Evolutionary conservation across 2,888 invertebrate genomes (phyloP).

Genomic region (Orgyia antiqua): DNA sequence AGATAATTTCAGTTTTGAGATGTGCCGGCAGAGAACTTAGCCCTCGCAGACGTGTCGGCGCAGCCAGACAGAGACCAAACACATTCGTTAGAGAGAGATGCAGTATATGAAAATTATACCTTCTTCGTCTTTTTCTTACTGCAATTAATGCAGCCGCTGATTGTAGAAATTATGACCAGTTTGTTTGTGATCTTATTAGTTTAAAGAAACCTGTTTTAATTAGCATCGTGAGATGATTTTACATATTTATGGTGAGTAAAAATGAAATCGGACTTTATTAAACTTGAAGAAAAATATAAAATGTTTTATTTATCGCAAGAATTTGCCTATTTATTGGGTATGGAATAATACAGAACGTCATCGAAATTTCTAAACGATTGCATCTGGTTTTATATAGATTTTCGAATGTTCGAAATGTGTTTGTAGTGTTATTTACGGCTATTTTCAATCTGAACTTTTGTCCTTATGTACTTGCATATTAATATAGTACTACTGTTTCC

Average conservation of each 20-base stretch:
- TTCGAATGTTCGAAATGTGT: too few species aligned
- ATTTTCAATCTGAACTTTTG: too few species aligned
- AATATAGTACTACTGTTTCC: too few species aligned
- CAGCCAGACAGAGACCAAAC: constrained; percentile 39
- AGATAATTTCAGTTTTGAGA: constrained; percentile 11
- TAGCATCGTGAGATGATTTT: constrained; percentile 1
- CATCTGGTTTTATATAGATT: too few species aligned
- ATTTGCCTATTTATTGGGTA: background rate
- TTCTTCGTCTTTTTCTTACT: constrained; percentile 9
- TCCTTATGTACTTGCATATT: too few species aligned
- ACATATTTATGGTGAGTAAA: background rate
- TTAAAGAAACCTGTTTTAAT: constrained; percentile 5
- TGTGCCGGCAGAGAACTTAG: constrained; percentile 13
- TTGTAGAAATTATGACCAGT: constrained; percentile 10
- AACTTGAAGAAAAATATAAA: constrained; percentile 1
- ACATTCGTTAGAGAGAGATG: constrained; percentile 25
- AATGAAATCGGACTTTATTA: background rate
- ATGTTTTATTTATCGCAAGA: background rate
- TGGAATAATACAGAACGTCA: too few species aligned
- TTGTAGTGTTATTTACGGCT: too few species aligned
- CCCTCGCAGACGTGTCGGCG: constrained; percentile 57
- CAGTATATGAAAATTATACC: constrained; percentile 11
- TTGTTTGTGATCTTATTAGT: constrained; percentile 13
- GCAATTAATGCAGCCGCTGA: constrained; percentile 12
- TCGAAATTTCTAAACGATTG: too few species aligned